These are phyloP conservation scores for Euzetes globulus DNA, from an alignment of 2,888 invertebrate genomes.

Conservation along the genomic window DNA sequence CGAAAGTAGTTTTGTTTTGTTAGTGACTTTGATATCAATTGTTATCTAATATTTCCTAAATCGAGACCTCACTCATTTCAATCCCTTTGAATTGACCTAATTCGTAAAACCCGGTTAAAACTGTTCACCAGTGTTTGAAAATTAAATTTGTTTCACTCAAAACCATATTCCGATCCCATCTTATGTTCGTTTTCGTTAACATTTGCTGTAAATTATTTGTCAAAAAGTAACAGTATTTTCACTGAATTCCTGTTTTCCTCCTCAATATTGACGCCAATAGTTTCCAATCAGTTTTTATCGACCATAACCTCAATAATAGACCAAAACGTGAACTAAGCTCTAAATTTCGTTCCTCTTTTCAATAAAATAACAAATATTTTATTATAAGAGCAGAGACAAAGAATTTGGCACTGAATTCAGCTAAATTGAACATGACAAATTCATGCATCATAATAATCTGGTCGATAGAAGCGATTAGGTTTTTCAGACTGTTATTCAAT, in stretches of 20 bases:
- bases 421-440: background rate
- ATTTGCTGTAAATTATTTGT: background rate
- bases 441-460: background rate
- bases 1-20: conserved; percentile 15
- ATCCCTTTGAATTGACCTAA: too few relatives aligned
- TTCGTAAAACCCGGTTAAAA: too few relatives aligned
- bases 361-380: background rate
- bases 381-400: conserved; percentile 25
- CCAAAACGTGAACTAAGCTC: background rate
- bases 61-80: too few relatives aligned
- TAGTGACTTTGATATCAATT: conserved; percentile 14
- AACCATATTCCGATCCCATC: too few relatives aligned
- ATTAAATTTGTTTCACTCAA: too few relatives aligned
- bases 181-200: background rate
- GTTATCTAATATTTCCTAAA: background rate
- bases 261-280: background rate
- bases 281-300: background rate
- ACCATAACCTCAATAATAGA: background rate
- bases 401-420: background rate
- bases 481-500: background rate
- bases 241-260: background rate
- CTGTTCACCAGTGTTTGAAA: too few relatives aligned
- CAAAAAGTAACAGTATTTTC: conserved; percentile 8
- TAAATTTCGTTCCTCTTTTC: conserved; percentile 4
- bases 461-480: background rate